Base-by-base conservation (phyloP, 30 jellyfish, hydroid and myxozoan species). In the Hydractinia echinata region DNA sequence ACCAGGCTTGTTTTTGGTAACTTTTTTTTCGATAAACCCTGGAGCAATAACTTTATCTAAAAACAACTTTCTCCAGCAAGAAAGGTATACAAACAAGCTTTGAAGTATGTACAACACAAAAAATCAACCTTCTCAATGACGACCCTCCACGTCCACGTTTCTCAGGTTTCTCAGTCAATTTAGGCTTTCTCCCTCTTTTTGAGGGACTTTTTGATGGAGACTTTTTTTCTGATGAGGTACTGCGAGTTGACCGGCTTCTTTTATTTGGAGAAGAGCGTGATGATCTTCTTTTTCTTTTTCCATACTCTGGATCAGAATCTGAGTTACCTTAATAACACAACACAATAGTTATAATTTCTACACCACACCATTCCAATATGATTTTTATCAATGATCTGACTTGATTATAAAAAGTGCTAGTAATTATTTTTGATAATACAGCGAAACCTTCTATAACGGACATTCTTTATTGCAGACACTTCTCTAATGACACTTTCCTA, bases 241-340 rank as follows among this genome's bases (percentile, higher is more conserved):
- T 54, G 8, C 30, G 21, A 0, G 83, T 8, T 49, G 83, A 58
- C 13, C 85, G 78, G 19, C 55, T 66, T 77, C 85, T 51, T n/a
- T 77, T 77, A 14, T 54, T 77, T 54, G 85, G 74, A 20, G 81
- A 9, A 20, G 81, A 71, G 15, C 18, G 61, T 1, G 85, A 77
- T 10, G 81, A 53, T 55, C 60, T 77, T 52, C 81, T 49, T 66
- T 77, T 77, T 58, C 58, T 52, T 77, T 13, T 9, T 53, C 76
- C 76, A 54, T 20, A 77, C 5, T 77, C 85, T 10, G 85, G 82
- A 30, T 77, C 85, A 5, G 85, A 77, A 71, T 71, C 81, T 13
- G 81, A 71, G n/a, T 71, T 30, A 19, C 81, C 81, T 71, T 8
- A n/a, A 58, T 11, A 58, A 58, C 15, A 58, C 69, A 30, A 30